These are phyloP conservation scores for Raja brachyura DNA, from an alignment of 2,113 vertebrate species.

Conservation along the genomic window DNA sequence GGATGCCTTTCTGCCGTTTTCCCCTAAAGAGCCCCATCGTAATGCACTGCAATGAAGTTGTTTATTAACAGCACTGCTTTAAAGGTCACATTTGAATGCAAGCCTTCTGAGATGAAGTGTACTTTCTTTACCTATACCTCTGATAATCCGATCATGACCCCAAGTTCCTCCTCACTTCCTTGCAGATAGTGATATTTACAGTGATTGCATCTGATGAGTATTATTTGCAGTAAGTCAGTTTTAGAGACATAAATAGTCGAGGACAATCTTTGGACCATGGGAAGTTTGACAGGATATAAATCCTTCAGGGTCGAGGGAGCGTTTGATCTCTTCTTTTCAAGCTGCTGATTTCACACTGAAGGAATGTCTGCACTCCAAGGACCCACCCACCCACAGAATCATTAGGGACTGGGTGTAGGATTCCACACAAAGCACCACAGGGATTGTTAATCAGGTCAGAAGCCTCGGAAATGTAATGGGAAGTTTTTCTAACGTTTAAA, in stretches of 20 bases:
- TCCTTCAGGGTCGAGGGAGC: conserved; percentile 17
- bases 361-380: conserved; percentile 36
- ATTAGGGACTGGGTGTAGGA: conserved; percentile 28
- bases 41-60: not conserved
- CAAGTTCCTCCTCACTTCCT: conserved; percentile 27
- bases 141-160: conserved; percentile 33
- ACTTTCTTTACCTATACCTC: conserved; percentile 30
- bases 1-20: not conserved
- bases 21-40: not conserved
- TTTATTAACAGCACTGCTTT: conserved; percentile 23
- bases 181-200: conserved; percentile 36
- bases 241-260: conserved; percentile 14
- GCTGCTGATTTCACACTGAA: conserved; percentile 27
- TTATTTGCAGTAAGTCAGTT: conserved; percentile 37
- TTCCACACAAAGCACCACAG: not conserved
- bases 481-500: conserved; percentile 19
- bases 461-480: conserved; percentile 34
- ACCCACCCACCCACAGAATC: conserved; percentile 34
- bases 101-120: conserved; percentile 17
- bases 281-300: conserved; percentile 35
- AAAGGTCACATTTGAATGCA: conserved; percentile 18
- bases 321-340: conserved; percentile 23
- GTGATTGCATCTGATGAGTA: conserved; percentile 35
- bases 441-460: conserved; percentile 16
- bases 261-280: conserved; percentile 35